Evolutionary conservation across 2,888 invertebrate species (phyloP), one percentile per base, ranked within the genome.

Genomic region (Pasiphila rectangulata): DNA sequence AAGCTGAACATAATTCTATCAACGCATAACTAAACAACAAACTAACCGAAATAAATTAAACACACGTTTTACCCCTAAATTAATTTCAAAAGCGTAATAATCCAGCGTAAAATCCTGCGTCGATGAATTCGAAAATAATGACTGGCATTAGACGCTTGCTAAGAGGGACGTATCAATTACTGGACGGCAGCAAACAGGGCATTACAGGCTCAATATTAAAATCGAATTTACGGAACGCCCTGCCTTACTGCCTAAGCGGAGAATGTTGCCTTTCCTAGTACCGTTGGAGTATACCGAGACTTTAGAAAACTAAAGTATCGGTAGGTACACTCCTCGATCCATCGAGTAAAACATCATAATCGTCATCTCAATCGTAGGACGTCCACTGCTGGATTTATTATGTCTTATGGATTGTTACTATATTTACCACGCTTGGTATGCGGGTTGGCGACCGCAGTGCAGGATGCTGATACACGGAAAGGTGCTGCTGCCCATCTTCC

Each of bases 41-140:
- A 57, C 52, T 54, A 38, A 59, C 50, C 24, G 48, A 43, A 56
- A 54, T 51, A 48, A 63, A 58, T 60, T 57, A 64, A 61, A 54
- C 57, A 63, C 59, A 51, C 59, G 56, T 62, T 60, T 54, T 59
- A 60, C 52, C 61, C 59, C 47, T 12, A 64, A 68, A 72, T 72
- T 69, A 65, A 72, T 67, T 66, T 48, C 20, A 25, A 49, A 55
- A 47, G 40, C 40, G 52, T 70, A 79, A 74, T 83, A 84, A 83
- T 83, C 85, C 79, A 70, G 72, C 72, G 77, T 77, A 74, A 79
- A 81, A 74, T 71, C 73, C 69, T 64, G 71, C 74, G 78, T 71
- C 79, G 68, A 72, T 68, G 84, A 86, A 88, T 87, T 81, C 69
- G 81, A 84, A 88, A 83, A 88, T 88, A 87, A 88, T 88, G 79